phyloP scores from a whole-genome alignment of 2,888 invertebrate genomes.

The Tenthredo notha region DNA sequence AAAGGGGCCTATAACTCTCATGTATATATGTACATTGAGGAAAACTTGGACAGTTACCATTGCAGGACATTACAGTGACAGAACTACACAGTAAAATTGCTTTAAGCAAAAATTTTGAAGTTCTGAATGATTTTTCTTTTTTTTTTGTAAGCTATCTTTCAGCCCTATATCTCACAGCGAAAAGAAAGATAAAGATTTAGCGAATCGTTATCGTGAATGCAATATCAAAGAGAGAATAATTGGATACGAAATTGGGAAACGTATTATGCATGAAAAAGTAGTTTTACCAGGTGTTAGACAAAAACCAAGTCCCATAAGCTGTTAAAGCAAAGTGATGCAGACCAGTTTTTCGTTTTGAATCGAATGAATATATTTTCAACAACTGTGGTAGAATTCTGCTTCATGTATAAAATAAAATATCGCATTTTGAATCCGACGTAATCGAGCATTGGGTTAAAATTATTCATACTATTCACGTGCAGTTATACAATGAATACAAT shows the following conservation, averaged over 20 bases:
- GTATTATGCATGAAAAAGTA: not conserved
- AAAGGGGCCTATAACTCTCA: conserved; percentile 19
- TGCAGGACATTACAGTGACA: not conserved
- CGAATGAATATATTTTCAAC: not conserved
- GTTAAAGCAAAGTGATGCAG: not conserved
- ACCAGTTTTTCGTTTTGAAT: not conserved
- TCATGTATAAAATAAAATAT: not conserved
- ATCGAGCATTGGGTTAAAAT: not conserved
- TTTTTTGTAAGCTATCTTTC: not conserved
- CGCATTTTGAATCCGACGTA: not conserved
- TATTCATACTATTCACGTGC: not conserved
- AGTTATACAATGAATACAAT: not conserved
- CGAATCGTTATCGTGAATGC: not conserved
- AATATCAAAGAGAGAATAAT: not conserved
- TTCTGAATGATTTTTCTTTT: not conserved
- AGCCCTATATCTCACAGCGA: not conserved
- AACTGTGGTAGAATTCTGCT: not conserved
- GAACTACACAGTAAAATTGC: not conserved
- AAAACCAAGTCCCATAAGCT: not conserved
- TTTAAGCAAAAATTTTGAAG: not conserved
- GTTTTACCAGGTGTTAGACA: not conserved
- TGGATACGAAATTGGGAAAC: not conserved
- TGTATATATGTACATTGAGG: not conserved
- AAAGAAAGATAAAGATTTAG: not conserved
- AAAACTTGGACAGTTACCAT: not conserved